Evolutionary conservation across 37 sponge, comb jelly and placozoan species (phyloP).

Genomic region (Haliclona indistincta): DNA sequence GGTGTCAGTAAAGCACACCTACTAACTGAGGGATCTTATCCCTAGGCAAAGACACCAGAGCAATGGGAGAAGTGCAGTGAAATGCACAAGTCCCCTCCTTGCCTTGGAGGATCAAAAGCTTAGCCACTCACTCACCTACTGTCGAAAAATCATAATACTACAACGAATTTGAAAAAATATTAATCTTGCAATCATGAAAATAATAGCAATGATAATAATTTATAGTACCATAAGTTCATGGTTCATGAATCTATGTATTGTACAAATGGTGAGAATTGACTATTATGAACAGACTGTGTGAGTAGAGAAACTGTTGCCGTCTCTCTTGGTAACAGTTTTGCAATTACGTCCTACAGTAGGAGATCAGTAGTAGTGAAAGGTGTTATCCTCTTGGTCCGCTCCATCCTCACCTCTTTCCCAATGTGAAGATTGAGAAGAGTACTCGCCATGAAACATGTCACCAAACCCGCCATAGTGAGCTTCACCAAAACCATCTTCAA

Average conservation of each 20-base stretch:
- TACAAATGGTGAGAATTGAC: no score
- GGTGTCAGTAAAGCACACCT: no score
- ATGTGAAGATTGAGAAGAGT: background rate
- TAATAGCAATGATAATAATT: no score
- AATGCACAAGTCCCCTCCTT: conserved; percentile 74
- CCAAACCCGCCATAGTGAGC: background rate
- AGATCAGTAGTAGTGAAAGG: background rate
- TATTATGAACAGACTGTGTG: conserved; percentile 43
- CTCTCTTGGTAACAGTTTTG: conserved; percentile 53
- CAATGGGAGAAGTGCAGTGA: conserved; percentile 69
- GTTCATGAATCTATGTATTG: no score
- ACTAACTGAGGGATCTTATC: no score
- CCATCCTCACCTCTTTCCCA: background rate
- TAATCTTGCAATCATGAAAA: no score
- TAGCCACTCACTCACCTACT: no score
- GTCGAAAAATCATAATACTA: no score
- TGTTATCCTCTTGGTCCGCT: background rate
- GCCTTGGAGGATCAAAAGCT: conserved; percentile 76
- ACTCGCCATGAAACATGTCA: no score
- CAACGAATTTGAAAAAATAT: no score
- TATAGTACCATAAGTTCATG: no score
- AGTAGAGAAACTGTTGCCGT: conserved; percentile 60
- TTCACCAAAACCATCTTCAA: background rate
- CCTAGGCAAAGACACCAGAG: conserved; percentile 78
- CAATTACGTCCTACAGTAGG: conserved; percentile 17